Base-by-base conservation (phyloP, 2,797 vertebrate species). In the Serranus cabrilla region DNA sequence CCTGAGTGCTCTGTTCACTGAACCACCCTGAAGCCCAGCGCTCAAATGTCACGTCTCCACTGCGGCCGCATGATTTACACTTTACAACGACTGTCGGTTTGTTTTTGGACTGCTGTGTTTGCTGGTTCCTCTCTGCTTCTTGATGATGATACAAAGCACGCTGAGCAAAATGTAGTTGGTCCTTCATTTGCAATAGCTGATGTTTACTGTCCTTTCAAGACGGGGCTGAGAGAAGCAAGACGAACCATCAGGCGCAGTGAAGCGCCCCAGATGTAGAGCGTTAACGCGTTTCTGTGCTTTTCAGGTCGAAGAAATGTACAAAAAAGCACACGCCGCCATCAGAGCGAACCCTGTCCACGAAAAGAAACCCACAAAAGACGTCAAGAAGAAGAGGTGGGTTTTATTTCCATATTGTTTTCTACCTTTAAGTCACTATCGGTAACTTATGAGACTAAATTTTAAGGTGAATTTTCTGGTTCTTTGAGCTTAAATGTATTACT, bases 271-370 rank as follows among this genome's bases (percentile, higher is more conserved):
- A 46, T 1, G 2, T 7, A 3, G 25, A 7, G 37, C 40, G 34
- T 11, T 7, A 54, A 58, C 14, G 7, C 0, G 0, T 39, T 23
- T 52, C 6, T 82, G 2, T 49, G 57, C 12, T 70, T 73, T 79
- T 37, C 69, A 99, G 98, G 95, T 99, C 49, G 97, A 99, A 89
- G 97, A 97, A 88, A 97, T 99, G 96, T 99, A 98, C 87, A 98
- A 97, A 91, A 99, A 99, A 93, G 98, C 98, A 42, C 98, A 99
- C 71, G 82, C 96, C 66, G 82, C 87, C 82, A 99, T 99, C 92
- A 93, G 98, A 84, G 96, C 96, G 46, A 99, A 98, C 82, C 98
- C 98, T 21, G 90, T 96, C 11, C 97, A 98, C 52, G 97, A 97
- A 94, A 98, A 97, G 96, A 99, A 99, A 88, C 97, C 97, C 7